Evolutionary conservation across 2,888 invertebrate genomes (phyloP).

Genomic region (Pterostichus niger): DNA sequence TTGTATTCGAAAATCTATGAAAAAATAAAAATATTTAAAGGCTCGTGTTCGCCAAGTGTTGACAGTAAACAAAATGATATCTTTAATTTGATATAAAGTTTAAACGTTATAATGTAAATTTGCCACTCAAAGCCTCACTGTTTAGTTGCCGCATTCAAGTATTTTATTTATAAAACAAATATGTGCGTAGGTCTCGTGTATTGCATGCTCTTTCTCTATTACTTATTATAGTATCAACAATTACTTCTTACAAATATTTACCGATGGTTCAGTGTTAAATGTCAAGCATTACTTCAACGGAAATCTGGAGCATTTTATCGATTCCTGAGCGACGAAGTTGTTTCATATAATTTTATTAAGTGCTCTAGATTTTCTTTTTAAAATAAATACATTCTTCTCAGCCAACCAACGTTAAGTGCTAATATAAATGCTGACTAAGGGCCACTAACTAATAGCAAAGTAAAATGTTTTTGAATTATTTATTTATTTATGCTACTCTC

Average conservation of each 20-base stretch:
- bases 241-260: constrained; percentile 60
- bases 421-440: too few relatives aligned
- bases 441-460: too few relatives aligned
- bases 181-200: constrained; percentile 59
- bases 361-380: too few relatives aligned
- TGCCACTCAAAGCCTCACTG: constrained; percentile 48
- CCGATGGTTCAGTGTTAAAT: constrained; percentile 42
- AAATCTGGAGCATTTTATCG: not conserved
- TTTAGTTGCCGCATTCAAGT: constrained; percentile 38
- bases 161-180: constrained; percentile 62
- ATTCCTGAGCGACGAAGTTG: too few relatives aligned
- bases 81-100: constrained; percentile 54
- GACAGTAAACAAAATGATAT: constrained; percentile 53
- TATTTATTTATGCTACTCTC: too few relatives aligned
- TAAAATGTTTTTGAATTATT: too few relatives aligned
- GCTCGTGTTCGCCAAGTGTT: constrained; percentile 1
- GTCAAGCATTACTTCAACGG: constrained; percentile 9
- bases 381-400: too few relatives aligned
- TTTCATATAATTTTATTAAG: too few relatives aligned
- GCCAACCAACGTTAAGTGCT: too few relatives aligned
- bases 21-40: not conserved
- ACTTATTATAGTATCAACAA: constrained; percentile 63
- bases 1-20: not conserved
- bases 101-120: constrained; percentile 58
- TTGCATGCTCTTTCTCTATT: constrained; percentile 53